Percentiles rank a stretch among this genome's conserved stretches.
These are phyloP conservation scores for Rhynchomys soricoides DNA, from an alignment of 2,113 vertebrate species.

Conservation along the genomic window DNA sequence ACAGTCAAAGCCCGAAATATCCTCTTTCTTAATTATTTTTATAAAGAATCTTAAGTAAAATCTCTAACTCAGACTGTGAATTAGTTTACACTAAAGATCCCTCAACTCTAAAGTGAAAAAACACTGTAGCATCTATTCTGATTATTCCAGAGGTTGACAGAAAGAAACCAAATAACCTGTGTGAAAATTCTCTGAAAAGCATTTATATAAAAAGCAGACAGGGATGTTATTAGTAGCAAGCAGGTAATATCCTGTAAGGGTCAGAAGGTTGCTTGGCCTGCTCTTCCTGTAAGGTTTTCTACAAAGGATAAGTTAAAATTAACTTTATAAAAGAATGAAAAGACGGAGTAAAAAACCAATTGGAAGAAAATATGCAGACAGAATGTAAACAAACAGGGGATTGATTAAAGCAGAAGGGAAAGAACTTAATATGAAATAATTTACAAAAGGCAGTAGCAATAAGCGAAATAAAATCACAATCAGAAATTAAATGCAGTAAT, in stretches of 20 bases:
- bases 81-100: slow-evolving; percentile 43
- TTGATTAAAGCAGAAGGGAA: background rate
- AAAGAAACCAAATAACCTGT: slow-evolving; percentile 61
- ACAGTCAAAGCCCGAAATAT: slow-evolving; percentile 17
- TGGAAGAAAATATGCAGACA: slow-evolving; percentile 15
- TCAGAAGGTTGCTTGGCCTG: background rate
- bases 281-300: background rate
- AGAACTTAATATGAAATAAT: slow-evolving; percentile 45
- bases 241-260: background rate
- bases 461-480: slow-evolving; percentile 28
- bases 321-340: slow-evolving; percentile 52
- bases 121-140: slow-evolving; percentile 41
- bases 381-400: slow-evolving; percentile 24
- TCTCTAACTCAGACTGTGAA: slow-evolving; percentile 42
- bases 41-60: slow-evolving; percentile 32
- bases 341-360: background rate
- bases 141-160: slow-evolving; percentile 15
- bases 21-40: slow-evolving; percentile 43
- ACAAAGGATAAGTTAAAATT: slow-evolving; percentile 18
- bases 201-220: slow-evolving; percentile 47
- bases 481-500: slow-evolving; percentile 43
- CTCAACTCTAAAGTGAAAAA: slow-evolving; percentile 31
- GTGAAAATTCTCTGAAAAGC: slow-evolving; percentile 64
- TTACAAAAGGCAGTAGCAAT: slow-evolving; percentile 18
- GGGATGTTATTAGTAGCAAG: slow-evolving; percentile 24